These are phyloP conservation scores for Crambe crambe DNA, from an alignment of 37 sponge, comb jelly and placozoan species.

Conservation along the genomic window DNA sequence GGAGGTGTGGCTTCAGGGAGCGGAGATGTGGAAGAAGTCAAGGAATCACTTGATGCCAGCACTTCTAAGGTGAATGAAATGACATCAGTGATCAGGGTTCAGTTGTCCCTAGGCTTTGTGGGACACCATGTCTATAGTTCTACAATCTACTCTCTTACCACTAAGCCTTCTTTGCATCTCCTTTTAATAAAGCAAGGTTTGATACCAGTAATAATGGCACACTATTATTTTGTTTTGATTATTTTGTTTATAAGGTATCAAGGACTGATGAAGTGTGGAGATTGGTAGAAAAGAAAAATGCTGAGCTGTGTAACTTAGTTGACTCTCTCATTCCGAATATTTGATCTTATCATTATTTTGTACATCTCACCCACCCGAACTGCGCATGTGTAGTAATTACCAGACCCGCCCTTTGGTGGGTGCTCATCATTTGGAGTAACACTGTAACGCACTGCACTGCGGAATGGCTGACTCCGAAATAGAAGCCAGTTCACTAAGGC, in stretches of 20 bases:
- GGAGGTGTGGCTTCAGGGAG: neutral
- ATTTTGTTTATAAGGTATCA: neutral
- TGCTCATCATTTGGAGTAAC: too few relatives aligned
- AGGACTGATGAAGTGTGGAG: conserved; percentile 2
- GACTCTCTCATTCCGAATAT: conserved; percentile 31
- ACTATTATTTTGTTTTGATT: too few relatives aligned
- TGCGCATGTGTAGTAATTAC: too few relatives aligned
- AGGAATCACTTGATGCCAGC: too few relatives aligned
- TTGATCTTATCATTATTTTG: neutral
- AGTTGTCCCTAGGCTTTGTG: neutral
- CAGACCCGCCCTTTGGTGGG: too few relatives aligned
- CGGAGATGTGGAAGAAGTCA: neutral
- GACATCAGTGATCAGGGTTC: too few relatives aligned
- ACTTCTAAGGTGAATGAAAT: too few relatives aligned
- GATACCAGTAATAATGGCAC: neutral
- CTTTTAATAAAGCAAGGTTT: too few relatives aligned
- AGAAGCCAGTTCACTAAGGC: too few relatives aligned
- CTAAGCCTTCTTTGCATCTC: neutral
- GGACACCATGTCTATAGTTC: neutral
- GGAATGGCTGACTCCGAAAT: too few relatives aligned
- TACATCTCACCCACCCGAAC: too few relatives aligned
- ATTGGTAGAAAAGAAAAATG: conserved; percentile 30
- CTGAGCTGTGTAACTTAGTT: conserved; percentile 48
- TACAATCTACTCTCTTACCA: neutral
- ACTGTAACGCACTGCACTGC: too few relatives aligned